A percentile compares a stretch with the other conserved stretches of the same genome.
phyloP scores from a whole-genome alignment of 2,888 invertebrate species.

The Drosophila atroscutellata region DNA sequence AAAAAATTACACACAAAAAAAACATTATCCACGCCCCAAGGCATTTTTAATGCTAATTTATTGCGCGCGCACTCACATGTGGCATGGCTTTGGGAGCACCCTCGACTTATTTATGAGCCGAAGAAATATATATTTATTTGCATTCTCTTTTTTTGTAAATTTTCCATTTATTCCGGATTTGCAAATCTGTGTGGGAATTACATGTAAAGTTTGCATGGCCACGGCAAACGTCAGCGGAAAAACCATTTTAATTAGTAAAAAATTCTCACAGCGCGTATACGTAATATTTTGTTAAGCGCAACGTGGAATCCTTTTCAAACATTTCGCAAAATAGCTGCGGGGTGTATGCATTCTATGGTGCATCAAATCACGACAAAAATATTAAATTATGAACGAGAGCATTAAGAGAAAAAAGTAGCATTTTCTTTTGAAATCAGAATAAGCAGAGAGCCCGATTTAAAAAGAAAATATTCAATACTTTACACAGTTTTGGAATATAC shows the following conservation, averaged over 20 bases:
- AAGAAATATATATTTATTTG: conserved; percentile 44
- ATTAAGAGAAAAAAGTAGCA: not conserved
- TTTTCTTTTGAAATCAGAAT: not conserved
- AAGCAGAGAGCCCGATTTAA: not conserved
- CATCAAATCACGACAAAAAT: not conserved
- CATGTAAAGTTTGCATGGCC: conserved; percentile 26
- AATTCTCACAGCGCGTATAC: conserved; percentile 59
- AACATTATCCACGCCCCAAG: conserved; percentile 60
- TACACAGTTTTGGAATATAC: not conserved
- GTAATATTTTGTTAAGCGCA: conserved; percentile 59
- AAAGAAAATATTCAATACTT: not conserved
- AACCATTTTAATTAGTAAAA: conserved; percentile 77
- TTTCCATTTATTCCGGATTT: conserved; percentile 45
- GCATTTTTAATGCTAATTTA: conserved; percentile 79
- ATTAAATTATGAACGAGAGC: no score
- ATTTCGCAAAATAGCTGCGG: conserved; percentile 6
- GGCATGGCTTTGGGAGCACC: conserved; percentile 25
- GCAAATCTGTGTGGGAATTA: conserved; percentile 67
- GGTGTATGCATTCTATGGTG: conserved; percentile 5
- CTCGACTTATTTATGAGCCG: conserved; percentile 72
- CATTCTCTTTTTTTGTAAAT: not conserved
- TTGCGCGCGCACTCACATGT: conserved; percentile 56
- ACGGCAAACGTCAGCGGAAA: conserved; percentile 58
- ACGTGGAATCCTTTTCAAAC: conserved; percentile 24
- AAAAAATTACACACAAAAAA: conserved; percentile 15